These are phyloP conservation scores for Bombus cullumanus DNA, from an alignment of 1,140 invertebrate genomes.

Conservation along the genomic window DNA sequence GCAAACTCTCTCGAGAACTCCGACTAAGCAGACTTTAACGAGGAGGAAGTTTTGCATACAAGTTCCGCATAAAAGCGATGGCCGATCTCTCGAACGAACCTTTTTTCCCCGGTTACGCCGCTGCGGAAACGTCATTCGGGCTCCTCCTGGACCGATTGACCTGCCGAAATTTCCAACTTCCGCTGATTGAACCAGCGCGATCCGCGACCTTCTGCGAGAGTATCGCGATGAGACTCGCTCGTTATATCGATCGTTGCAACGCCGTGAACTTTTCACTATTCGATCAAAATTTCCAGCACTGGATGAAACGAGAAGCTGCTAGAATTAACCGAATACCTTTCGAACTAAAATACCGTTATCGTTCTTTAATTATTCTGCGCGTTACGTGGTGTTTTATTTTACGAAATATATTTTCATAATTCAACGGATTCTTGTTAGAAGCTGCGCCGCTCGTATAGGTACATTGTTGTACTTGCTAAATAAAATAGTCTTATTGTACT, in stretches of 20 bases:
- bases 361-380: background rate
- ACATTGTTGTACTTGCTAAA: background rate
- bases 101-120: background rate
- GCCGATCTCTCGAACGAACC: background rate
- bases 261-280: no score
- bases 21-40: conserved; percentile 50
- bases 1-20: conserved; percentile 21
- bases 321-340: background rate
- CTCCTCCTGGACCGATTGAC: conserved; percentile 2
- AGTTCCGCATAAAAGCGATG: conserved; percentile 34
- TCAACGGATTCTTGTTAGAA: background rate
- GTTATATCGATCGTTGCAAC: background rate
- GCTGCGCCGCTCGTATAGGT: no score
- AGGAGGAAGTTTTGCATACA: conserved; percentile 56
- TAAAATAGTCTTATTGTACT: background rate
- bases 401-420: background rate
- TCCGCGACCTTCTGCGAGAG: background rate
- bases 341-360: background rate
- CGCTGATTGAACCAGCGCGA: background rate
- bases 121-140: background rate
- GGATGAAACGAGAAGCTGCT: background rate
- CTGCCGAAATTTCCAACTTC: background rate
- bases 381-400: background rate
- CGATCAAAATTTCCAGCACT: no score
- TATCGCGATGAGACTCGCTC: background rate